Base-by-base conservation (phyloP, 37 sponge, comb jelly and placozoan genomes). In the Amphimedon queenslandica region DNA sequence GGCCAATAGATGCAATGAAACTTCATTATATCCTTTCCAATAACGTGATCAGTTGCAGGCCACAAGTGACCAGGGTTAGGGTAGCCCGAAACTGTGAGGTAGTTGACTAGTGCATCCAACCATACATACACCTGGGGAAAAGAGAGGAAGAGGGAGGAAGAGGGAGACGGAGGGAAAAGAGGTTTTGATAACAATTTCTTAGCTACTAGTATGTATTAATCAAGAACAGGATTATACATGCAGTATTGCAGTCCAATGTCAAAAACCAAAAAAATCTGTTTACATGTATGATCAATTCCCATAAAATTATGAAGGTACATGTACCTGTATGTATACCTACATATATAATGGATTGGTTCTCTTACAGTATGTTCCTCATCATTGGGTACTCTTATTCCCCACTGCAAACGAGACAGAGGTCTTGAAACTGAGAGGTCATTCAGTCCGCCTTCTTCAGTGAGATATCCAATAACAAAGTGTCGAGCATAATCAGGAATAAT, bases 1-100 rank as follows among this genome's bases (percentile, higher is more conserved):
- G 93, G 93, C 93, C 93, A 93, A 71, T 76, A 93, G 41, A 88
- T 60, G 24, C 90, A 85, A 69, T 93, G 93, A 38, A 93, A 93
- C 57, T 76, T 72, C 21, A 80, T 63, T 32, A 83, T 78, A 63
- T 78, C 75, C 58, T 88, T 93, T 0, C 93, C 93, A 16, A 93
- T 86, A 28, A 93, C 43, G 58, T 93, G 93, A 6, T 37, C 82
- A 20, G 90, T 85, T 13, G 89, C 71, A 8, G 93, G 93, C 93
- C 93, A 93, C 6, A 37, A n/a, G 69, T 70, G 71, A 25, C 53
- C 56, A 37, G 37, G 55, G 58, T 23, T 37, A 28, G 93, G 93
- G 37, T 77, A 77, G 29, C 75, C 76, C n/a, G 85, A 83, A 11
- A 92, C 93, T 18, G 93, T 93, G 63, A 93, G 93, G 72, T 93